These are phyloP conservation scores for Uromys caudimaculatus DNA, from an alignment of 2,797 vertebrate species.

Conservation along the genomic window DNA sequence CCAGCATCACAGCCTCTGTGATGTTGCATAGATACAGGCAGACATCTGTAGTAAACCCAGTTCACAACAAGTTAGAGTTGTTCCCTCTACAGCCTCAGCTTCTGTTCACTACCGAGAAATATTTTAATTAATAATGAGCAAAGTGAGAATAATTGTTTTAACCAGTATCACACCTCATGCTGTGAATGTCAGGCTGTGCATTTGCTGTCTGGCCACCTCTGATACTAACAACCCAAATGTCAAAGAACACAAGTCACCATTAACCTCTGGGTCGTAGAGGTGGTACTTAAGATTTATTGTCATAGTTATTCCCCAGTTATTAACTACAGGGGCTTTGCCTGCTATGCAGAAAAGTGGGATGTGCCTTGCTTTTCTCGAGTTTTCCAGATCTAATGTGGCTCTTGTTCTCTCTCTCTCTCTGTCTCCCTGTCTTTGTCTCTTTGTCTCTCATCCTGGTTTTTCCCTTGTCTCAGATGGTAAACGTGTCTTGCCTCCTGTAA, in stretches of 20 bases:
- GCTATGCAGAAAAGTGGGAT: accelerated
- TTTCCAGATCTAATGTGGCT: background rate
- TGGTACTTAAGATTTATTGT: accelerated
- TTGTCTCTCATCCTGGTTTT: background rate
- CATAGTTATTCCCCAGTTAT: accelerated
- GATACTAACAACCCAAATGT: too few species aligned
- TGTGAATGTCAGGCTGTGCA: background rate
- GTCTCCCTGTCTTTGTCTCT: background rate
- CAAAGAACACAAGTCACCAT: background rate
- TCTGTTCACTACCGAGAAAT: background rate
- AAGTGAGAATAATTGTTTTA: background rate
- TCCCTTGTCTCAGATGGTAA: background rate
- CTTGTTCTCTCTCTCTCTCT: background rate
- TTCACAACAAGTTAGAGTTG: background rate
- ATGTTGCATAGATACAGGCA: too few species aligned
- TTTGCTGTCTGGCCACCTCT: background rate
- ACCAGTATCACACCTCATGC: background rate
- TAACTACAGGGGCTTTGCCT: background rate
- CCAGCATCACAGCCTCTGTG: too few species aligned
- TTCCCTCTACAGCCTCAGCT: background rate
- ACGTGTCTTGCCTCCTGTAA: background rate
- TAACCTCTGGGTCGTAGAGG: background rate
- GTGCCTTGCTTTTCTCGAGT: background rate
- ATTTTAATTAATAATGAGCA: background rate
- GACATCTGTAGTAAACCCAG: background rate